Evolutionary conservation across 1,140 invertebrate species (phyloP), one percentile per base, ranked within the genome.

Genomic region (Macrostomum lignano): DNA sequence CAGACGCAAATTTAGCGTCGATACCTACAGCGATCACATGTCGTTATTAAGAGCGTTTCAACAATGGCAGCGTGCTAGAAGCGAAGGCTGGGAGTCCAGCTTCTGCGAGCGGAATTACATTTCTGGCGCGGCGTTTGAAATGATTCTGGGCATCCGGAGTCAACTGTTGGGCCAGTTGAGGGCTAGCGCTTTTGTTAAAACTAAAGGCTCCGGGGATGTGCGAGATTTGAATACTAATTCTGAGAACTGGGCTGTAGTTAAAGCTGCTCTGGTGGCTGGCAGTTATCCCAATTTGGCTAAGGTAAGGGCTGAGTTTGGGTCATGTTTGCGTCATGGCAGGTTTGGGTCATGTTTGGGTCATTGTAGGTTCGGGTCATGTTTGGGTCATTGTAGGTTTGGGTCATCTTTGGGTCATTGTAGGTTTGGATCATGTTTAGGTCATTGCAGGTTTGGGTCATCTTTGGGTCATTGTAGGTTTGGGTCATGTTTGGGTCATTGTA

Each of bases 21-120:
- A 67, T 28, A 69, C 74, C 7, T 71, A 67, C 39, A 86, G 78
- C 38, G 86, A 96, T 60, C 84, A 94, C 47, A 73, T 93, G 65
- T 65, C 70, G 4, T 60, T 86, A 21, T 56, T 93, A 4, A 61
- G 74, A 44, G 68, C 73, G 1, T 88, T 82, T 53, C 72, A 67
- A 60, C 50, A 49, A 9, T 68, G 66, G 66, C 65, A 68, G 46
- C 61, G 66, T 36, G 70, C 74, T 1, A 55, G 66, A 29, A 55
- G 64, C 1, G 68, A 69, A 40, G 67, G 68, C 1, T 65, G 64
- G 34, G 73, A 76, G 44, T 58, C 61, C 33, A 46, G 59, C 1
- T 84, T 81, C 50, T 84, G 77, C 54, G 57, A 67, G 9, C 67
- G 69, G 40, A 70, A 78, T 52, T 72, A 70, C 38, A 64, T 86